These are phyloP conservation scores for Zoanthus gigantus DNA, from an alignment of 92 coral and sea anemone species.

Conservation along the genomic window DNA sequence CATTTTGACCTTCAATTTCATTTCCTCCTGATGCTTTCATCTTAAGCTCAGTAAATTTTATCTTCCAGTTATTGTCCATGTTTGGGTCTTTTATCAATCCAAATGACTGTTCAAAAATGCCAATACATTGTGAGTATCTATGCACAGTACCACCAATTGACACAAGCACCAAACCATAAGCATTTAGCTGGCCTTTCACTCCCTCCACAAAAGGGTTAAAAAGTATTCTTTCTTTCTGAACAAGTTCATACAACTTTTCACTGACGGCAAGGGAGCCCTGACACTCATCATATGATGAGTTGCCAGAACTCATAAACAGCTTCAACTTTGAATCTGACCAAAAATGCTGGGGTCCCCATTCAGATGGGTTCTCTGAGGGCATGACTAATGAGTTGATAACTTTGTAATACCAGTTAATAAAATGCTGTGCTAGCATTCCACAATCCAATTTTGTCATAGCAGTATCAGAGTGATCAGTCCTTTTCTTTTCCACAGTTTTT, in stretches of 20 bases:
- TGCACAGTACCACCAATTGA: slow-evolving; percentile 95
- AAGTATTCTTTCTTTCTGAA: slow-evolving; percentile 74
- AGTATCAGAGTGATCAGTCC: not conserved
- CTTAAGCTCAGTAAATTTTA: slow-evolving; percentile 89
- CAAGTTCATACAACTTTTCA: slow-evolving; percentile 74
- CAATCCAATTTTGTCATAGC: slow-evolving; percentile 56
- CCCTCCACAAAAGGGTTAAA: slow-evolving; percentile 85
- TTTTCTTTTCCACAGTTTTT: not conserved
- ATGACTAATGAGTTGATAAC: slow-evolving; percentile 64
- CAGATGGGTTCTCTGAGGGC: slow-evolving; percentile 24
- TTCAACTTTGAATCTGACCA: slow-evolving; percentile 89
- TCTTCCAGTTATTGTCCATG: slow-evolving; percentile 93
- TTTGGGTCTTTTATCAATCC: slow-evolving; percentile 94
- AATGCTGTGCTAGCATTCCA: slow-evolving; percentile 78
- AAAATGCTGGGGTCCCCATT: slow-evolving; percentile 97
- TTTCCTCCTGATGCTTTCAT: slow-evolving; percentile 78
- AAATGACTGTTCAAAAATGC: slow-evolving; percentile 95
- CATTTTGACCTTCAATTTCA: slow-evolving; percentile 51
- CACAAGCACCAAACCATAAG: slow-evolving; percentile 86
- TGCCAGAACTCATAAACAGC: slow-evolving; percentile 72
- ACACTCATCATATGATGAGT: slow-evolving; percentile 66
- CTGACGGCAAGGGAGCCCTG: slow-evolving; percentile 87
- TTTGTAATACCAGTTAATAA: slow-evolving; percentile 88
- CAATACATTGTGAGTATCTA: slow-evolving; percentile 78
- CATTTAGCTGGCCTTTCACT: slow-evolving; percentile 74